A percentile compares a stretch with the other conserved stretches of the same genome.
These are phyloP conservation scores for Mylabris phalerata DNA, from an alignment of 1,140 invertebrate genomes.

Conservation along the genomic window DNA sequence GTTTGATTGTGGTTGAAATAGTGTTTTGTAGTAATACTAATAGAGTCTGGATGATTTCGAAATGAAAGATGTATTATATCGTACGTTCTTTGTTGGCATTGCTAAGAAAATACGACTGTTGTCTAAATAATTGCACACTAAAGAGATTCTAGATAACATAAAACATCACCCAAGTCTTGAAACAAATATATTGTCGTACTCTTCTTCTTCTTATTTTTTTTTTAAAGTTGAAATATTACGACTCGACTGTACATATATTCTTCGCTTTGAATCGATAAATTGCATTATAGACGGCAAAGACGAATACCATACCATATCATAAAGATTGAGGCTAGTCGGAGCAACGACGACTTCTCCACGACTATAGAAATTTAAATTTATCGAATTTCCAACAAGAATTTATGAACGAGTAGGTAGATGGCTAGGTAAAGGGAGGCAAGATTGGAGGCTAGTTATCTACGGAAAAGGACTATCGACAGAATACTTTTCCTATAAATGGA, in stretches of 20 bases:
- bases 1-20: not conserved
- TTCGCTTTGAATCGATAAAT: slow-evolving; percentile 12
- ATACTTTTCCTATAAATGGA: no score
- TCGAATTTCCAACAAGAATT: not conserved
- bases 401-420: not conserved
- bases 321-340: not conserved
- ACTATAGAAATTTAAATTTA: not conserved
- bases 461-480: no score
- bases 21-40: not conserved
- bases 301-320: not conserved
- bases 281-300: not conserved
- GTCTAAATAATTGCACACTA: slow-evolving; percentile 15
- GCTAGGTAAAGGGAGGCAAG: not conserved
- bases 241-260: not conserved
- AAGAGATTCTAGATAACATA: slow-evolving; percentile 14
- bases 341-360: not conserved
- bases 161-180: not conserved
- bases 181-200: no score
- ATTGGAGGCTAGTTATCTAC: not conserved
- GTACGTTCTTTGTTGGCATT: not conserved
- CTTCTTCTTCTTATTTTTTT: no score
- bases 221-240: no score
- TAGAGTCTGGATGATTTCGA: slow-evolving; percentile 1
- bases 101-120: slow-evolving; percentile 6
- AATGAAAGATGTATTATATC: slow-evolving; percentile 8